These are phyloP conservation scores for Bufo bufo DNA, from an alignment of 2,113 vertebrate species.

Conservation along the genomic window DNA sequence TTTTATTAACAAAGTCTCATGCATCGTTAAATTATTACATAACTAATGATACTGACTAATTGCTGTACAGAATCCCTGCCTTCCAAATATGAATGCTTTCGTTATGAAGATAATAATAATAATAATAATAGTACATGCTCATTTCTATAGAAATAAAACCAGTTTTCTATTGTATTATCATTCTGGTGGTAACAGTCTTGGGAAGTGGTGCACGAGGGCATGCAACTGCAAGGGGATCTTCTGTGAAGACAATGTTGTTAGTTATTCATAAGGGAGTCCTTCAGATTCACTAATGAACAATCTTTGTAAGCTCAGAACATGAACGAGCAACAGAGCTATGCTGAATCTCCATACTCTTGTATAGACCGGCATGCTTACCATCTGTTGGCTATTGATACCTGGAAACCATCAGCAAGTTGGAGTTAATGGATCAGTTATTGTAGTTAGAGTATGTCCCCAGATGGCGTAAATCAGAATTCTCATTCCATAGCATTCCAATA, in stretches of 20 bases:
- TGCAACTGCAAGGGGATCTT: neutral
- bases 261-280: neutral
- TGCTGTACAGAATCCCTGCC: too few relatives aligned
- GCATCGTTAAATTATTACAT: neutral
- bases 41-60: neutral
- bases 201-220: neutral
- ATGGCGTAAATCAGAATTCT: too few relatives aligned
- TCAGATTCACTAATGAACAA: neutral
- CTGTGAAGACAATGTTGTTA: neutral
- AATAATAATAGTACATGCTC: neutral
- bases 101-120: neutral
- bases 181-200: neutral
- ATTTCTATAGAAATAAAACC: neutral
- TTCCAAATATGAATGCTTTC: neutral
- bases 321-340: too few relatives aligned
- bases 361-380: neutral
- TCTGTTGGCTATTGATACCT: neutral
- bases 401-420: neutral
- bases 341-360: neutral
- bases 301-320: neutral
- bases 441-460: too few relatives aligned
- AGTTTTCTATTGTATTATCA: neutral
- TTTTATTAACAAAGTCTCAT: neutral
- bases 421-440: neutral
- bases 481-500: too few relatives aligned